Evolutionary conservation across 2,888 invertebrate genomes (phyloP), one percentile per base, ranked within the genome.

Genomic region (Eilema depressum): DNA sequence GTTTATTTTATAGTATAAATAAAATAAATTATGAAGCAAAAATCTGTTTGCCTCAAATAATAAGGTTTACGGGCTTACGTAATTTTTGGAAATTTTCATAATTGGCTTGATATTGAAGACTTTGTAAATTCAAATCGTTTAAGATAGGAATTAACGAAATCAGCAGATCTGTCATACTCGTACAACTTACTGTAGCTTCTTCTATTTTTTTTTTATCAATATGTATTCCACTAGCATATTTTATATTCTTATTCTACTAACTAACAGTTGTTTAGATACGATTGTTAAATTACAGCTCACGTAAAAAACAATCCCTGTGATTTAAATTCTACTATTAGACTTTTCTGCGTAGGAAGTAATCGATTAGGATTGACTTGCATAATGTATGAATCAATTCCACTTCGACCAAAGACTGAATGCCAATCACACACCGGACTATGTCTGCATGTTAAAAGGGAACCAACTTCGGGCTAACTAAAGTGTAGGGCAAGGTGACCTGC

Each of bases 371-470:
- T 26, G 59, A 17, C 37, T 59, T 59, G 41, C 26, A 60, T 66
- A 47, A 60, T 60, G 60, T 26, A 47, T 66, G 26, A 33, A 60
- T 47, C n/a, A 41, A 60, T 60, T 41, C 28, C n/a, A 23, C 41
- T 41, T 26, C 41, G 41, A 20, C 4, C 11, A 41, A 63, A 11
- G 63, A 17, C 60, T 65, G 57, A 47, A 65, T 63, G 33, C 63
- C 41, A 63, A 63, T 63, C 25, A 20, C 37, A 63, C 25, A 41
- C 14, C 37, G 62, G 25, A 30, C 37, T 10, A 26, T 41, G 63
- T 63, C 63, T 63, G 63, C 63, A 63, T 63, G 41, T 63, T 63
- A 63, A 63, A 41, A 41, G 41, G n/a, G 23, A 41, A 41, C 26
- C 11, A 20, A 41, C 37, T 63, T 63, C 25, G 23, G 37, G 37